phyloP scores from a whole-genome alignment of 2,113 vertebrate species.

The Xiphophorus maculatus region DNA sequence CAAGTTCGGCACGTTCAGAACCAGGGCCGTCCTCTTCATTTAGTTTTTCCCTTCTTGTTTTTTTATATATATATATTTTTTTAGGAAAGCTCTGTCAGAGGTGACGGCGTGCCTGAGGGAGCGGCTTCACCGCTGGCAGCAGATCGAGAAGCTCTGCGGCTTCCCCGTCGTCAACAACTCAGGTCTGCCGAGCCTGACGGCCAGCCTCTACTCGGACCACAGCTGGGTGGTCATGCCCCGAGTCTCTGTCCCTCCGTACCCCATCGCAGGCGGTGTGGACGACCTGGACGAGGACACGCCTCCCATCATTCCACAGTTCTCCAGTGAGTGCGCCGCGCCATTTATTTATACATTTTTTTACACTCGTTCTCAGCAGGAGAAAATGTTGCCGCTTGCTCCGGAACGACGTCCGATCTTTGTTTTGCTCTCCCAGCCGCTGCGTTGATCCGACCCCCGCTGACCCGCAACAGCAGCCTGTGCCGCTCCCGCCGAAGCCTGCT shows the following conservation, averaged over 20 bases:
- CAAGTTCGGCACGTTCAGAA: background rate
- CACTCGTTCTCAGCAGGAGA: background rate
- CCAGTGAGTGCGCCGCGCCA: constrained; percentile 78
- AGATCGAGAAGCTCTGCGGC: constrained; percentile 98
- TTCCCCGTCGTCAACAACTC: constrained; percentile 97
- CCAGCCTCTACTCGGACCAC: constrained; percentile 96
- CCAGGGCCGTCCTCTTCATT: background rate
- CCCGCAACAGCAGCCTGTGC: constrained; percentile 92
- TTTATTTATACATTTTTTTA: background rate
- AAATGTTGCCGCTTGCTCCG: background rate
- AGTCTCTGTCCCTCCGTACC: constrained; percentile 94
- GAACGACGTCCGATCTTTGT: background rate
- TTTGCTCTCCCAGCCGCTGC: constrained; percentile 50
- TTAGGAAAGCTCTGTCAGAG: constrained; percentile 93
- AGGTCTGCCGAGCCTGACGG: constrained; percentile 92
- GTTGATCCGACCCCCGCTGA: constrained; percentile 81
- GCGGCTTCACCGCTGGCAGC: constrained; percentile 97
- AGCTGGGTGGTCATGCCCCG: constrained; percentile 99
- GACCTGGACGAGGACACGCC: constrained; percentile 98
- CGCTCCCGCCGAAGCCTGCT: constrained; percentile 91
- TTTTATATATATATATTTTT: background rate
- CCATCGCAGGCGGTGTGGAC: constrained; percentile 95
- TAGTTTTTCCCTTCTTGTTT: rapidly evolving
- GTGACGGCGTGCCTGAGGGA: constrained; percentile 95
- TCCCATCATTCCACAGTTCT: constrained; percentile 94